These are phyloP conservation scores for Pygoscelis antarcticus DNA, from an alignment of 2,113 vertebrate species.

Conservation along the genomic window DNA sequence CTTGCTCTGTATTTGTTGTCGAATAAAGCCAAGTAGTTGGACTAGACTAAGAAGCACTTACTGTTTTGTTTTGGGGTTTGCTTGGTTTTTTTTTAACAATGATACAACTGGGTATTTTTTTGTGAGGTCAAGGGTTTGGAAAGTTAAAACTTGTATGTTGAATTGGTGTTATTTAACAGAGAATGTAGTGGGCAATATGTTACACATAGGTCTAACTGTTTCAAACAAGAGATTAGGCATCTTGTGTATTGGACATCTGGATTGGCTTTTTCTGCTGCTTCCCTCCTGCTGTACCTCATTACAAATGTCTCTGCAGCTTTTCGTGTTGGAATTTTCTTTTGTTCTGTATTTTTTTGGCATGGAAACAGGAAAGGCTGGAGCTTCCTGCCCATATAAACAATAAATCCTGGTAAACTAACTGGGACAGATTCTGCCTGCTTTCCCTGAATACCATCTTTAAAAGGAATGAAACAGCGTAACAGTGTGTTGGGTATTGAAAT, in stretches of 20 bases:
- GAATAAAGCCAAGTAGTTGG: background rate
- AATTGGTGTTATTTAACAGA: background rate
- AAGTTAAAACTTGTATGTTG: background rate
- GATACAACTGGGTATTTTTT: background rate
- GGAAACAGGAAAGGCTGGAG: slow-evolving; percentile 73
- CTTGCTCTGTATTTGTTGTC: background rate
- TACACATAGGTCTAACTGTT: background rate
- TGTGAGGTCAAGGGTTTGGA: background rate
- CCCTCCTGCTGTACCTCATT: background rate
- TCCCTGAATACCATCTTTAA: slow-evolving; percentile 22
- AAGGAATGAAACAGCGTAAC: slow-evolving; percentile 59
- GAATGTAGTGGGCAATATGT: rapidly evolving
- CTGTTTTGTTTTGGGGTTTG: background rate
- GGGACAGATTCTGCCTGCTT: slow-evolving; percentile 20
- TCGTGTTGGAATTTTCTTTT: background rate
- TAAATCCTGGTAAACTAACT: slow-evolving; percentile 13
- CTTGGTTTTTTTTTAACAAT: background rate
- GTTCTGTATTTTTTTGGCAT: slow-evolving; percentile 13
- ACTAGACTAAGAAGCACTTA: background rate
- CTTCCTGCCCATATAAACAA: slow-evolving; percentile 67
- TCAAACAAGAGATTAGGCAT: background rate
- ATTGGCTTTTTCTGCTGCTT: background rate
- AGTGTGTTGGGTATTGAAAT: background rate
- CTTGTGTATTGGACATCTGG: background rate
- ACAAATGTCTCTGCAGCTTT: background rate